phyloP scores from a whole-genome alignment of 1,140 invertebrate genomes.

The Ips nitidus region DNA sequence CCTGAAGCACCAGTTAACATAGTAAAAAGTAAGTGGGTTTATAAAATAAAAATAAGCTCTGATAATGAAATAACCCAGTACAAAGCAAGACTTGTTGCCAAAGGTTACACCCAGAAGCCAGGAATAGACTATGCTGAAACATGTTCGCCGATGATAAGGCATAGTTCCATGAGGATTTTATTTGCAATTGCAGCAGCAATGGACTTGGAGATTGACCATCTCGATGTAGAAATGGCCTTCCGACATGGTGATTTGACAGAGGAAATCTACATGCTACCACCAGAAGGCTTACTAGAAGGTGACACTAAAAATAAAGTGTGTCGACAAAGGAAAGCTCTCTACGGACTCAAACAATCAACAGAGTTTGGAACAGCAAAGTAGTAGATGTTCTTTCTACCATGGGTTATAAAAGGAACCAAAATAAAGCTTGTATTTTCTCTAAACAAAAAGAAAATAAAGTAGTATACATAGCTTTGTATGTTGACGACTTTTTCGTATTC shows the following conservation, averaged over 20 bases:
- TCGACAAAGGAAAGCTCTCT: slow-evolving; percentile 47
- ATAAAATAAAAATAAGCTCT: slow-evolving; percentile 16
- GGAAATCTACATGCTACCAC: slow-evolving; percentile 51
- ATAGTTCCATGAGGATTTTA: slow-evolving; percentile 36
- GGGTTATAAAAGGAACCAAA: slow-evolving; percentile 13
- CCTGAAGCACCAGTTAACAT: not conserved
- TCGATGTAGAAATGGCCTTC: slow-evolving; percentile 51
- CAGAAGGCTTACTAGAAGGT: slow-evolving; percentile 47
- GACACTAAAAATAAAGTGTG: slow-evolving; percentile 23
- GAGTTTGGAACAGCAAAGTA: slow-evolving; percentile 48
- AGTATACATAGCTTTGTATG: slow-evolving; percentile 19
- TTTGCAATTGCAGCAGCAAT: slow-evolving; percentile 34
- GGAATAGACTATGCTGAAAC: slow-evolving; percentile 52
- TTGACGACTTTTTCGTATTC: slow-evolving; percentile 27
- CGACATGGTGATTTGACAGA: slow-evolving; percentile 52
- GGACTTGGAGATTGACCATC: slow-evolving; percentile 32
- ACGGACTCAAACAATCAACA: slow-evolving; percentile 55
- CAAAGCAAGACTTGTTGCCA: slow-evolving; percentile 48
- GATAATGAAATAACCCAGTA: slow-evolving; percentile 12
- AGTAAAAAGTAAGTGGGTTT: slow-evolving; percentile 24
- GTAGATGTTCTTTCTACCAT: slow-evolving; percentile 7
- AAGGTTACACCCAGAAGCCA: slow-evolving; percentile 49
- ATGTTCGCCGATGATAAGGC: slow-evolving; percentile 48
- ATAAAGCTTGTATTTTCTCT: slow-evolving; percentile 1
- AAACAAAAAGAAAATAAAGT: slow-evolving; percentile 7